Base-by-base conservation (phyloP, 1,140 invertebrate species). In the Drosophila tropicalis region DNA sequence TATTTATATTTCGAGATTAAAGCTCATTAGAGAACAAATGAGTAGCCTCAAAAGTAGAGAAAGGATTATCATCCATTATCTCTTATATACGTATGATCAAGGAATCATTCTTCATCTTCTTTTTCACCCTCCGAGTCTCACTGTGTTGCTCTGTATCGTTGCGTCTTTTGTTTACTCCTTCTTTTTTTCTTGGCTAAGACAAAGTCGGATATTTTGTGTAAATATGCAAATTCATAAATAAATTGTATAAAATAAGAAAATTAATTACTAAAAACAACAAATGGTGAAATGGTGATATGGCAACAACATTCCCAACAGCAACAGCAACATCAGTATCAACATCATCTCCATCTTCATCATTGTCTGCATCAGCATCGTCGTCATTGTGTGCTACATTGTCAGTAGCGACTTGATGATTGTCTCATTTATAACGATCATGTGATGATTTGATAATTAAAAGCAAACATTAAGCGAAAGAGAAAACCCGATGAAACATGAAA, bases 401-500 rank as follows among this genome's bases (percentile, higher is more conserved):
- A 51, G 19, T 22, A 51, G 44, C 44, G 19, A 51, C 44, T 51
- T 66, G 72, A 76, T 80, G 67, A 80, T 76, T 73, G 69, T 56
- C 66, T 70, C 71, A 76, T 81, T 86, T 66, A 62, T 78, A 89
- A 87, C 78, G 84, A 87, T 87, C 84, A 81, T 87, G 74, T 84
- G 84, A 82, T 84, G 84, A 87, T 87, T 87, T 87, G 74, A 81
- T 87, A 87, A 87, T 87, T 89, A 87, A 87, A 87, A 87, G 76
- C 76, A 87, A 87, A 87, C 84, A 87, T 77, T 68, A 71, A 75
- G 76, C 71, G 70, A 72, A 71, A 80, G 80, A 75, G 70, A 75
- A 71, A 81, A 76, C 72, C 62, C 72, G 57, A 54, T 74, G 61
- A 71, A 73, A 70, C 32, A 56, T 54, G 56, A 70, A 70, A 70